These are phyloP conservation scores for Vidua chalybeata DNA, from an alignment of 2,113 vertebrate species.

Conservation along the genomic window DNA sequence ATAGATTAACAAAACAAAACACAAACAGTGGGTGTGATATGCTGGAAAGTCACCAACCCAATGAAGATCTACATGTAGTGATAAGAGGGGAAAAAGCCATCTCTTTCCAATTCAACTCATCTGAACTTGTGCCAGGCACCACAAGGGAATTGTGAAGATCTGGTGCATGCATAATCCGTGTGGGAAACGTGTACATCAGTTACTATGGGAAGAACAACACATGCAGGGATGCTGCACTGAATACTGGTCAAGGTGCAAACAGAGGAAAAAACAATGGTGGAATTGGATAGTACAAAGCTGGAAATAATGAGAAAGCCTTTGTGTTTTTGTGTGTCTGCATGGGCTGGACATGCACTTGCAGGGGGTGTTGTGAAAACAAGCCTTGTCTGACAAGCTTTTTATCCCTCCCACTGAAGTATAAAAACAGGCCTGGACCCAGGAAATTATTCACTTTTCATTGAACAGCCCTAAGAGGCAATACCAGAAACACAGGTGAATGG, in stretches of 20 bases:
- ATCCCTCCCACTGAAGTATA: not conserved
- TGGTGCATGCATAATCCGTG: not conserved
- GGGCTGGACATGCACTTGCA: not conserved
- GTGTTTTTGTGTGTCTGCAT: not conserved
- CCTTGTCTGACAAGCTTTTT: not conserved
- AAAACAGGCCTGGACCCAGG: not conserved
- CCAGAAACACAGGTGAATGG: not conserved
- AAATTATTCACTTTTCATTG: not conserved
- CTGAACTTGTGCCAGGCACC: conserved; percentile 37
- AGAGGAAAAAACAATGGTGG: not conserved
- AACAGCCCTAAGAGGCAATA: not conserved
- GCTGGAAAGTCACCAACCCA: conserved; percentile 25
- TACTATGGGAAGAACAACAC: not conserved
- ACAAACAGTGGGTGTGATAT: conserved; percentile 6
- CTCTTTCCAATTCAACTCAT: not conserved
- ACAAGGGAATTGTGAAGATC: conserved; percentile 27
- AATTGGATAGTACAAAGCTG: not conserved
- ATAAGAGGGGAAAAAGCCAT: conserved; percentile 8
- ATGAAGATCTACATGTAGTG: conserved; percentile 19
- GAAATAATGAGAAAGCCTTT: not conserved
- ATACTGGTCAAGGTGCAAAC: not conserved
- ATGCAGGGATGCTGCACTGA: not conserved
- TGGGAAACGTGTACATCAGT: not conserved
- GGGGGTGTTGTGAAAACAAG: not conserved
- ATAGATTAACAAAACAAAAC: conserved; percentile 36